Conservation (phyloP, 2,113 vertebrate species). For the Xiphophorus maculatus region DNA sequence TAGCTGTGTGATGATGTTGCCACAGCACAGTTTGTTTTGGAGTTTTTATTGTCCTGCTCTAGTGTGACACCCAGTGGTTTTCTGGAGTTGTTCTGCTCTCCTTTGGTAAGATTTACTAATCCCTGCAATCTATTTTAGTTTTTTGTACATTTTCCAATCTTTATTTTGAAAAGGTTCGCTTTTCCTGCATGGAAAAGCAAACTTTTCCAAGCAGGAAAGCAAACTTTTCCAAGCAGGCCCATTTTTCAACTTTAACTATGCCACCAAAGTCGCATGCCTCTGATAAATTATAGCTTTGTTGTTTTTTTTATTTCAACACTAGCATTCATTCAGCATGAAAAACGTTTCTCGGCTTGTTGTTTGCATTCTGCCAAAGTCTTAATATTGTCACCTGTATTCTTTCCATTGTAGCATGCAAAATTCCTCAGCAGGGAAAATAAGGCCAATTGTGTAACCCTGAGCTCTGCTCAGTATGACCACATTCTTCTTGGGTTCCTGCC, state of each 20-base stretch:
- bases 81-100: not conserved
- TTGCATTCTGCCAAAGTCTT: not conserved
- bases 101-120: not conserved
- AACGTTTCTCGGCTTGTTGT: not conserved
- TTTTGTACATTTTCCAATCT: not conserved
- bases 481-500: conserved; percentile 4
- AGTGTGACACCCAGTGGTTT: conserved; percentile 14
- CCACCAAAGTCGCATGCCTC: not conserved
- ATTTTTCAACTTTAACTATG: conserved; percentile 2
- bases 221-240: too few relatives aligned
- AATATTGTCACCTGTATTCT: conserved; percentile 5
- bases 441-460: conserved; percentile 6
- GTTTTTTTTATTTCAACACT: not conserved
- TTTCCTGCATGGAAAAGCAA: not conserved
- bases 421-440: not conserved
- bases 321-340: not conserved
- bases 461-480: conserved; percentile 13
- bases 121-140: not conserved
- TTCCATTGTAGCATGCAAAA: conserved; percentile 2
- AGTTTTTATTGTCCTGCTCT: not conserved
- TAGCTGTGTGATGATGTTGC: not conserved
- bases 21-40: not conserved
- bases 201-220: not conserved
- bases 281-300: not conserved
- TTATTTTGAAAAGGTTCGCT: not conserved